Conservation (phyloP, 2,888 invertebrate genomes). For the Geophilus truncorum region DNA sequence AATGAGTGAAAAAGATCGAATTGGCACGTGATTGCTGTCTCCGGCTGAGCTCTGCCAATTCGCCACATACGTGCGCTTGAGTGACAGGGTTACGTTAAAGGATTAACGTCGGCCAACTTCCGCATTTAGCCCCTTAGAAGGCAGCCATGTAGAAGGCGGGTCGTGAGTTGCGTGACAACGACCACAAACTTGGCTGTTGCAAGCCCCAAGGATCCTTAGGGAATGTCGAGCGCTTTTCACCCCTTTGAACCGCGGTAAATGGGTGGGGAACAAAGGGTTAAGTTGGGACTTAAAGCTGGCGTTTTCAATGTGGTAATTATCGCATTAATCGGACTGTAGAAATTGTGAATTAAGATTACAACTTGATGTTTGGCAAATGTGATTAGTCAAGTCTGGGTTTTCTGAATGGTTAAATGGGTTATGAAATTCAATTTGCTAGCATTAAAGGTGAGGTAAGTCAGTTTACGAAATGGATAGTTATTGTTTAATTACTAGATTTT, state of each 20-base stretch:
- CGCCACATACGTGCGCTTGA: neutral
- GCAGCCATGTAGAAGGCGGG: neutral
- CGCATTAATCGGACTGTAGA: too few species aligned
- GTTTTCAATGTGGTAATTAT: too few species aligned
- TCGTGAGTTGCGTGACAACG: constrained; percentile 17
- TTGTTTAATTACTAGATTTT: too few species aligned
- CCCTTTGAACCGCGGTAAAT: neutral
- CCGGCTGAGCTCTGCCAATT: neutral
- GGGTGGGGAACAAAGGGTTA: neutral
- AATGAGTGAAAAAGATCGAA: neutral
- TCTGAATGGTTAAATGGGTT: too few species aligned
- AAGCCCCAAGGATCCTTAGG: neutral
- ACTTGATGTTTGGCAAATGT: too few species aligned
- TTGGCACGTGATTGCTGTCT: constrained; percentile 3
- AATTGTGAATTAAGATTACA: too few species aligned
- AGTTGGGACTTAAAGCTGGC: neutral
- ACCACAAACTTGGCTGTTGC: neutral
- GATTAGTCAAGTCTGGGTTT: too few species aligned
- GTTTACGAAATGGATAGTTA: too few species aligned
- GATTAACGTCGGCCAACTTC: neutral
- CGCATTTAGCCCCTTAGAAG: neutral
- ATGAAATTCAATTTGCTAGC: too few species aligned
- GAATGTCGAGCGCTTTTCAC: neutral
- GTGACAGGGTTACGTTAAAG: neutral
- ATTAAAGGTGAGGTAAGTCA: too few species aligned